Evolutionary conservation across 2,113 vertebrate species (phyloP).

Genomic region (Alectura lathami): DNA sequence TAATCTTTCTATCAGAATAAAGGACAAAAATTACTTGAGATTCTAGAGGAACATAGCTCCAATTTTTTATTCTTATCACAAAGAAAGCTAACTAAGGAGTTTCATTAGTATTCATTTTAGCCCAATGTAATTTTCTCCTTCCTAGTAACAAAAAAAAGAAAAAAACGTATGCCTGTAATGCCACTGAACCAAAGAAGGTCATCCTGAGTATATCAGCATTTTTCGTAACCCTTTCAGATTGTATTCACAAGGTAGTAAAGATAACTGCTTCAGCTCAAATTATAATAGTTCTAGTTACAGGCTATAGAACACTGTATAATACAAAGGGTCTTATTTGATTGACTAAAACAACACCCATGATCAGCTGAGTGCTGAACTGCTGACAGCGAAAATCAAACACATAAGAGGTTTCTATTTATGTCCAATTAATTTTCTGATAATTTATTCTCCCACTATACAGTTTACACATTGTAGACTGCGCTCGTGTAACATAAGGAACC

Average conservation of each 20-base stretch:
- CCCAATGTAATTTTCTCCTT: slow-evolving; percentile 75
- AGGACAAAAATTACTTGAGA: slow-evolving; percentile 69
- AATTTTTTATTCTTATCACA: slow-evolving; percentile 80
- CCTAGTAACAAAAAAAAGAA: slow-evolving; percentile 77
- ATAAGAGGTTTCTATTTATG: slow-evolving; percentile 44
- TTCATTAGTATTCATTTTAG: slow-evolving; percentile 83
- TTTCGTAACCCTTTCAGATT: slow-evolving; percentile 59
- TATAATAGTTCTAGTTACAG: slow-evolving; percentile 51
- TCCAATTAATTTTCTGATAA: slow-evolving; percentile 66
- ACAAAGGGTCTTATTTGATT: slow-evolving; percentile 42
- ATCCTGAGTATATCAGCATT: slow-evolving; percentile 66
- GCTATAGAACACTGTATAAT: slow-evolving; percentile 44
- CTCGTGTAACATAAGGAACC: background rate
- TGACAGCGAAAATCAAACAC: slow-evolving; percentile 56
- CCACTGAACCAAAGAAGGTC: slow-evolving; percentile 71
- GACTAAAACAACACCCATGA: slow-evolving; percentile 52
- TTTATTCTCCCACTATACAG: slow-evolving; percentile 44
- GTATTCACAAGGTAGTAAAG: slow-evolving; percentile 61
- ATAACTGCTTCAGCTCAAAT: slow-evolving; percentile 64
- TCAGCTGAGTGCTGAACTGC: slow-evolving; percentile 36
- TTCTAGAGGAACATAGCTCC: slow-evolving; percentile 59
- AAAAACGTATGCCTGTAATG: slow-evolving; percentile 41
- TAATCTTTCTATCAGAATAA: slow-evolving; percentile 77
- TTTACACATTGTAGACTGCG: background rate
- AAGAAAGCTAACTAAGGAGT: slow-evolving; percentile 78